phyloP scores from a whole-genome alignment of 2,797 vertebrate species.

The Pangasius djambal region DNA sequence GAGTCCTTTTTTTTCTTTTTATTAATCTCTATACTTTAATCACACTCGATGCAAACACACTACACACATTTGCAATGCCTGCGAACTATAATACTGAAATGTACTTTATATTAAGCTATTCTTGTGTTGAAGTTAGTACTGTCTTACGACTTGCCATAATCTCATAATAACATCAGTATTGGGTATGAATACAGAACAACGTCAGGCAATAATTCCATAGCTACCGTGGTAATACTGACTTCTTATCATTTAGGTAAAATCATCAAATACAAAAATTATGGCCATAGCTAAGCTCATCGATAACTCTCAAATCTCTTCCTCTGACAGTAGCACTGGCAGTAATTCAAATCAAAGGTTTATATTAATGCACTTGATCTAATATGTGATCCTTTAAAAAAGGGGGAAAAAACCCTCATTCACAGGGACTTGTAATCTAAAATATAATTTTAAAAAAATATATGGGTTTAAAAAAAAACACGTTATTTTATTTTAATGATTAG shows the following conservation, averaged over 20 bases:
- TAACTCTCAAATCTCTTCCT: background rate
- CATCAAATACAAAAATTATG: background rate
- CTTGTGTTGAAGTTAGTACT: background rate
- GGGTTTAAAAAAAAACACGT: background rate
- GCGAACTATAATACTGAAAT: background rate
- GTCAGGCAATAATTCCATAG: background rate
- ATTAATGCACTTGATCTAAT: background rate
- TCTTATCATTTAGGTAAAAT: background rate
- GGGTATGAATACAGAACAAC: background rate
- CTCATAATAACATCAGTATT: background rate
- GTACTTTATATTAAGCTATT: too few relatives aligned
- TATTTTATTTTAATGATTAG: background rate
- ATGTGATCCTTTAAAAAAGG: background rate
- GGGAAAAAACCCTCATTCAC: background rate
- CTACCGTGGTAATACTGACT: background rate
- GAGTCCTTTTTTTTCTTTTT: constrained; percentile 58
- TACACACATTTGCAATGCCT: background rate
- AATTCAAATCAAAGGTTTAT: background rate
- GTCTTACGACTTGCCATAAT: background rate
- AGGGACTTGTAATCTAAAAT: background rate
- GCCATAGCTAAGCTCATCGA: background rate
- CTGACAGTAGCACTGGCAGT: background rate
- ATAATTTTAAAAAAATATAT: background rate
- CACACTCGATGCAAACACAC: background rate
- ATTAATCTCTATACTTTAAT: constrained; percentile 33